These are phyloP conservation scores for Ctenicera cuprea DNA, from an alignment of 2,888 invertebrate genomes.

Conservation along the genomic window DNA sequence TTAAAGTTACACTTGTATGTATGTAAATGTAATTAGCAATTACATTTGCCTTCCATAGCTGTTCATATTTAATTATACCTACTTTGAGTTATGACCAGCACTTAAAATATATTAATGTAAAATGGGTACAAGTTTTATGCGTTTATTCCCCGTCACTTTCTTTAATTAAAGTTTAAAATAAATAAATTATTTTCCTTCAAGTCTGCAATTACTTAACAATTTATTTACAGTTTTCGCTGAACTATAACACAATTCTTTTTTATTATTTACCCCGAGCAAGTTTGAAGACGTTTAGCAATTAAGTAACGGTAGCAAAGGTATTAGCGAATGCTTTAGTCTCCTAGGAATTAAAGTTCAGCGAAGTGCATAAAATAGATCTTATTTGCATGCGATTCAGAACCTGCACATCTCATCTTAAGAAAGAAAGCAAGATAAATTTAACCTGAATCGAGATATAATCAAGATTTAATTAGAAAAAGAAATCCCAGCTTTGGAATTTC, in stretches of 20 bases:
- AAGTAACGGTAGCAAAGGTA: no score
- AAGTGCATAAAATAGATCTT: no score
- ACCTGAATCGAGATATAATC: no score
- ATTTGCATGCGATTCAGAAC: no score
- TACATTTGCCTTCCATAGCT: background rate
- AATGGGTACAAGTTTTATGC: background rate
- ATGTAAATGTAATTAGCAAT: conserved; percentile 9
- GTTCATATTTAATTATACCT: background rate
- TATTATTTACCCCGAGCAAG: background rate
- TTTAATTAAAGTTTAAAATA: no score
- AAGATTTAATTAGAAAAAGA: background rate
- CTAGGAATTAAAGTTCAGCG: no score
- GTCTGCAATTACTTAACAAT: background rate
- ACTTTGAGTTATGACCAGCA: conserved; percentile 1
- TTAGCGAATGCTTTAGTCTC: no score
- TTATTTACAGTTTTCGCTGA: background rate
- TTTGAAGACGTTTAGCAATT: no score
- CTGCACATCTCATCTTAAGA: no score
- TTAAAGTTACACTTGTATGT: background rate
- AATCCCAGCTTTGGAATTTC: background rate
- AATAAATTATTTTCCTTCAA: no score
- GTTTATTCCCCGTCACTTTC: background rate
- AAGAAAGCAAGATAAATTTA: no score
- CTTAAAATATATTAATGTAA: background rate
- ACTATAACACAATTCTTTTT: background rate